These are phyloP conservation scores for Cyclophora albipunctata DNA, from an alignment of 2,888 invertebrate species.

Conservation along the genomic window DNA sequence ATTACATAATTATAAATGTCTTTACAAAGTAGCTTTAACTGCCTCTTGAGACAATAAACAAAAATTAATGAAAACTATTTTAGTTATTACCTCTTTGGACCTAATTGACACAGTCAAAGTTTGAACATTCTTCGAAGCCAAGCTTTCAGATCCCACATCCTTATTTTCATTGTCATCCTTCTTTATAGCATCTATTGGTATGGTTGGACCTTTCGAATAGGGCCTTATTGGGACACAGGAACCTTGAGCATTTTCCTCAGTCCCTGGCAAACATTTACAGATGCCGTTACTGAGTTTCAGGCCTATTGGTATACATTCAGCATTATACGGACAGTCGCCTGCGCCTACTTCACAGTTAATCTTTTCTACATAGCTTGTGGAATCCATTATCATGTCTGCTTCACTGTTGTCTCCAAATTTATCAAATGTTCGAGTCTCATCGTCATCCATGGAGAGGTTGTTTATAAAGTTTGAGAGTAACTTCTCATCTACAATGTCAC, in stretches of 20 bases:
- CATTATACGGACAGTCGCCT: conserved; percentile 79
- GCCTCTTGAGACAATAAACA: too few species aligned
- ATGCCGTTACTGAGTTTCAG: conserved; percentile 78
- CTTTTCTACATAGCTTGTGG: conserved; percentile 63
- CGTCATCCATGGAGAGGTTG: conserved; percentile 58
- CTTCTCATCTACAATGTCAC: conserved; percentile 53
- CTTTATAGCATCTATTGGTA: conserved; percentile 47
- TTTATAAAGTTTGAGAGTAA: conserved; percentile 58
- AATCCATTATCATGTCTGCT: conserved; percentile 68
- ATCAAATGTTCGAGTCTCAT: conserved; percentile 46
- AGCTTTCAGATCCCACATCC: conserved; percentile 47
- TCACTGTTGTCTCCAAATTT: conserved; percentile 57
- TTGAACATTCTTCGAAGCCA: conserved; percentile 73
- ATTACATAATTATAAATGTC: too few species aligned
- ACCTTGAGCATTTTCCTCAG: conserved; percentile 57
- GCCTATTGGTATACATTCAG: conserved; percentile 78
- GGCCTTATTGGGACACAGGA: conserved; percentile 48
- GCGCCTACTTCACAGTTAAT: conserved; percentile 77
- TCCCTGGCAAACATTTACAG: conserved; percentile 83
- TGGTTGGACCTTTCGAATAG: conserved; percentile 58
- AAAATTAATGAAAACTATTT: too few species aligned
- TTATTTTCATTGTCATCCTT: conserved; percentile 40
- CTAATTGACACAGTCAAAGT: conserved; percentile 83
- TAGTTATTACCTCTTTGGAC: conserved; percentile 79
- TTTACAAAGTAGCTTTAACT: too few species aligned